These are phyloP conservation scores for Mythimna pallens DNA, from an alignment of 2,888 invertebrate genomes.

Conservation along the genomic window DNA sequence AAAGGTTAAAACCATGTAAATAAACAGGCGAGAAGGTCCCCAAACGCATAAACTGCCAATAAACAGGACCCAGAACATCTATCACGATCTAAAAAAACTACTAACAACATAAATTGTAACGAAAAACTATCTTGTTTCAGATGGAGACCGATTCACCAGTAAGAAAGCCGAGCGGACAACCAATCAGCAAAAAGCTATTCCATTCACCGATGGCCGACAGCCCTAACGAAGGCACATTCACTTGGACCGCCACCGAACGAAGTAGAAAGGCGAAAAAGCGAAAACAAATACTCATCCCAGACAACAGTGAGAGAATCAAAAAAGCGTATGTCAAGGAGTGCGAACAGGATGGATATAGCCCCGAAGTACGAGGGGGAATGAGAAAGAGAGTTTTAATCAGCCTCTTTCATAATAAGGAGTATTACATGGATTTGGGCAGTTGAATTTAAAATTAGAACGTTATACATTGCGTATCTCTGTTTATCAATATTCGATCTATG, in stretches of 20 bases:
- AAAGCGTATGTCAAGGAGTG: conserved; percentile 80
- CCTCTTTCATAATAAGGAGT: conserved; percentile 83
- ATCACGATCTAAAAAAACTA: conserved; percentile 36
- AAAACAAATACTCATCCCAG: conserved; percentile 77
- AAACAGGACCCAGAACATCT: conserved; percentile 35
- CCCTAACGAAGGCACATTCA: conserved; percentile 65
- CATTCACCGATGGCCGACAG: conserved; percentile 77
- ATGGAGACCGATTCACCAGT: conserved; percentile 84
- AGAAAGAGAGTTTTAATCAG: conserved; percentile 81
- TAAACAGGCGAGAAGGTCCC: conserved; percentile 10
- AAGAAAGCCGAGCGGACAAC: conserved; percentile 76
- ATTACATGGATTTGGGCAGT: conserved; percentile 76
- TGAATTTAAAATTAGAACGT: conserved; percentile 29
- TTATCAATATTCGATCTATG: conserved; percentile 19
- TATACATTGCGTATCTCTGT: conserved; percentile 7
- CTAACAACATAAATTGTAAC: conserved; percentile 42
- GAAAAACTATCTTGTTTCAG: conserved; percentile 69
- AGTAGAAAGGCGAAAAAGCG: conserved; percentile 75
- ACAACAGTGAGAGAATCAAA: conserved; percentile 77
- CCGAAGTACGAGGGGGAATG: conserved; percentile 74
- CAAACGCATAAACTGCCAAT: conserved; percentile 44
- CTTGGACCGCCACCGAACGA: conserved; percentile 61
- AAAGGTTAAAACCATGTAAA: neutral
- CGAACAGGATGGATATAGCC: conserved; percentile 76
- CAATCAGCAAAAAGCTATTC: conserved; percentile 83